These are phyloP conservation scores for Hetaerina titia DNA, from an alignment of 2,888 invertebrate species.

Conservation along the genomic window DNA sequence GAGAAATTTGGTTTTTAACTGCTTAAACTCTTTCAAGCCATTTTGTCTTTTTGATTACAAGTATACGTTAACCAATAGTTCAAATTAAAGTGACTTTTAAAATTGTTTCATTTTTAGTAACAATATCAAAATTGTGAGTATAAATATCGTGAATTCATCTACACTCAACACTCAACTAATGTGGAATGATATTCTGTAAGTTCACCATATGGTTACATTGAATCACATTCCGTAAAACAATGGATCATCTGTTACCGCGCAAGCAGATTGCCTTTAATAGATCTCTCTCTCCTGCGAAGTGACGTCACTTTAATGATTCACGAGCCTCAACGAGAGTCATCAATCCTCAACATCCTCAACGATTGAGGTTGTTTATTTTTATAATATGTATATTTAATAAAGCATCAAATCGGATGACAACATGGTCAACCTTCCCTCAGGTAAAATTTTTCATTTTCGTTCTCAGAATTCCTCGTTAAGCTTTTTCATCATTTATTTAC, in stretches of 20 bases:
- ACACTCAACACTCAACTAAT: not conserved
- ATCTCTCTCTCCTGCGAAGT: not conserved
- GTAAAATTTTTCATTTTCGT: constrained; percentile 27
- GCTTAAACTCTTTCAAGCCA: too few species aligned
- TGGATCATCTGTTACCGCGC: not conserved
- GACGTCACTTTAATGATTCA: constrained; percentile 54
- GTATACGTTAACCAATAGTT: too few species aligned
- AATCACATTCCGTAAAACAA: not conserved
- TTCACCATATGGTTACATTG: not conserved
- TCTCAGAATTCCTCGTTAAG: constrained; percentile 6
- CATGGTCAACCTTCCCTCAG: not conserved
- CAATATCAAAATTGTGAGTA: too few species aligned
- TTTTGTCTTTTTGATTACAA: too few species aligned
- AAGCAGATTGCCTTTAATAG: too few species aligned
- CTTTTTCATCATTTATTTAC: not conserved
- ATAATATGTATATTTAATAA: constrained; percentile 3
- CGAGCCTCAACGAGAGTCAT: constrained; percentile 27
- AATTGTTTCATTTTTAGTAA: too few species aligned
- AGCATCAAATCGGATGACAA: not conserved
- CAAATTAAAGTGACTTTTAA: too few species aligned
- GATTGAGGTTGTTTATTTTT: constrained; percentile 21
- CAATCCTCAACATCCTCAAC: constrained; percentile 16
- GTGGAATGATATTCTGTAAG: not conserved
- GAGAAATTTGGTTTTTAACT: too few species aligned
- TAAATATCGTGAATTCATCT: not conserved